Conservation (phyloP, 1,140 invertebrate genomes). For the Formica exsecta region DNA sequence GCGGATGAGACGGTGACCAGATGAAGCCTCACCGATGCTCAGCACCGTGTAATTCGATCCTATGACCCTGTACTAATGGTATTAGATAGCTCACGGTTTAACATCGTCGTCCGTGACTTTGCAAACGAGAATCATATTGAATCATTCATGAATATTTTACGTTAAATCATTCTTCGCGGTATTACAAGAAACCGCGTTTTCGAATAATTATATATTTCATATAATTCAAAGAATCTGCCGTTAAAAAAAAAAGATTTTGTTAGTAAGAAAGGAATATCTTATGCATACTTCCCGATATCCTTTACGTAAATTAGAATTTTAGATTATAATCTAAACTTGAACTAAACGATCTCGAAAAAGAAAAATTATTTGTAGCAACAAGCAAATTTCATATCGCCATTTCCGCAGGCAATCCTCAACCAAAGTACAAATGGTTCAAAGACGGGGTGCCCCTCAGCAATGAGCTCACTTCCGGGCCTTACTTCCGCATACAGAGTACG, state of each 20-base stretch:
- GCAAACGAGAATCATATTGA: not conserved
- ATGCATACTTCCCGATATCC: not conserved
- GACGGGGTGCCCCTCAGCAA: slow-evolving; percentile 92
- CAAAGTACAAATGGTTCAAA: slow-evolving; percentile 96
- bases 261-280: not conserved
- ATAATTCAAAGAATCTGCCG: not conserved
- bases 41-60: slow-evolving; percentile 80
- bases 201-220: not conserved
- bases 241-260: not conserved
- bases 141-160: not conserved
- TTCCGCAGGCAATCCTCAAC: slow-evolving; percentile 92
- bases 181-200: not conserved
- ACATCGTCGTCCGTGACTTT: slow-evolving; percentile 42
- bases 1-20: slow-evolving; percentile 81
- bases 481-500: slow-evolving; percentile 93
- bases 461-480: slow-evolving; percentile 91
- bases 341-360: too few relatives aligned
- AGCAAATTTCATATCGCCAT: not conserved
- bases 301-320: not conserved
- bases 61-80: slow-evolving; percentile 83
- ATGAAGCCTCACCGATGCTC: slow-evolving; percentile 79
- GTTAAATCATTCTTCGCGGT: not conserved
- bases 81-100: slow-evolving; percentile 75
- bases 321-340: not conserved
- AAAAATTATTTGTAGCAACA: not conserved